Conservation (phyloP, 2,797 vertebrate genomes). For the Phaenicophaeus curvirostris region DNA sequence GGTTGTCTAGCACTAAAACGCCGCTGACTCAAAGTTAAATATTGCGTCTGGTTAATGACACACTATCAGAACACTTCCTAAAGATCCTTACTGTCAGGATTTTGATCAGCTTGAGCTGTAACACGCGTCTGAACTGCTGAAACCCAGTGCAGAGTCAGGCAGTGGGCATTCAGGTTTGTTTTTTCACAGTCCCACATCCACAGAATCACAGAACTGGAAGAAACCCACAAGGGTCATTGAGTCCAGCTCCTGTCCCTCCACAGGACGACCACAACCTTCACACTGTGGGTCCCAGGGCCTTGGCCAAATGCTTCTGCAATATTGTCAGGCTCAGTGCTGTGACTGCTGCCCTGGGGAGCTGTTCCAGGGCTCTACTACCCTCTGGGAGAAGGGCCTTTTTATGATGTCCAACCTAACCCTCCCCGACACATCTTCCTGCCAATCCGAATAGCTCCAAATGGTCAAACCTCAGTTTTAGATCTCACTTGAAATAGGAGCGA, state of each 20-base stretch:
- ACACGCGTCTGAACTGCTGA: background rate
- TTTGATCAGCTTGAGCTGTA: fast-evolving
- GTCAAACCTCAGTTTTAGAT: background rate
- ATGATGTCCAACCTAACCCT: no score
- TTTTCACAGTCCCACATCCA: fast-evolving
- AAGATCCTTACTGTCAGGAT: background rate
- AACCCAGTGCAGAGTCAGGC: fast-evolving
- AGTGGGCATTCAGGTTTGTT: fast-evolving
- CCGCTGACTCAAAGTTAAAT: background rate
- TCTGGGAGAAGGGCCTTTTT: no score
- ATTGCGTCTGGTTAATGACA: background rate
- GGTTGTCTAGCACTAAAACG: background rate
- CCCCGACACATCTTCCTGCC: no score
- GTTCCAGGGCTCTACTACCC: no score
- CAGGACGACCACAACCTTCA: no score
- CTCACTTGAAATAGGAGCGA: background rate
- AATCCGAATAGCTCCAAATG: background rate
- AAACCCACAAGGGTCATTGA: no score
- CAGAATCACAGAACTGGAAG: no score
- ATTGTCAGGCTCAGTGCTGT: no score
- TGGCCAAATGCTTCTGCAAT: no score
- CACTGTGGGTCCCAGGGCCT: no score
- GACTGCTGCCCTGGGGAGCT: no score
- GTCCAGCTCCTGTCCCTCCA: no score
- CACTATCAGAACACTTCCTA: fast-evolving